phyloP scores from a whole-genome alignment of 2,113 vertebrate genomes.

The Dicaeum eximium region DNA sequence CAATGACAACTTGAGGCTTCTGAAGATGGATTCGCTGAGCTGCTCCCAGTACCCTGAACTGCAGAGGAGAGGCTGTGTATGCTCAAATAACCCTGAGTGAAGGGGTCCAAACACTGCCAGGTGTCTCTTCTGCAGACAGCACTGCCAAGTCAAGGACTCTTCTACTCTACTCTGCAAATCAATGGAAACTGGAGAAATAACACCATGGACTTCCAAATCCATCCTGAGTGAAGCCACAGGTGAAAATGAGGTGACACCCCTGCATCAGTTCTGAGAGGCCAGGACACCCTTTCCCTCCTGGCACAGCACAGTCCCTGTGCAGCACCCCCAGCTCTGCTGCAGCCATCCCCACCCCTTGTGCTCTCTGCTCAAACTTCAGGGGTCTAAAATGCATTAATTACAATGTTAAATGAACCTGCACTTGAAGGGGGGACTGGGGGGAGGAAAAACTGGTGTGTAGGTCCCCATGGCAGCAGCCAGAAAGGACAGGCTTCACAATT shows the following conservation, averaged over 20 bases:
- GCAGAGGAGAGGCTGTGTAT: not conserved
- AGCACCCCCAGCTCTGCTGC: not conserved
- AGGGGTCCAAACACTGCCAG: not conserved
- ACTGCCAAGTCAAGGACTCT: not conserved
- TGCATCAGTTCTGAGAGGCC: not conserved
- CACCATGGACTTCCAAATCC: accelerated
- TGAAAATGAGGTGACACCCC: not conserved
- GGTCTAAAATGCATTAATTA: not conserved
- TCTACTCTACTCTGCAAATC: not conserved
- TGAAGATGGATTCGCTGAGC: not conserved
- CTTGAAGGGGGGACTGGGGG: not conserved
- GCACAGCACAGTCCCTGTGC: not conserved
- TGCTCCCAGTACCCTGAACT: not conserved
- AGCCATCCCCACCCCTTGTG: not conserved
- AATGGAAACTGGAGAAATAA: not conserved
- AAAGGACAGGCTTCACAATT: not conserved
- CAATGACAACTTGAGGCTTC: not conserved
- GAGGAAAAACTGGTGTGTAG: not conserved
- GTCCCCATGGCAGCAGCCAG: not conserved
- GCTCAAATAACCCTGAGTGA: not conserved
- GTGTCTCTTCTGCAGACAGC: not conserved
- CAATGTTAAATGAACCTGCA: not conserved
- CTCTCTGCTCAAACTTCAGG: not conserved
- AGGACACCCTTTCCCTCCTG: not conserved
- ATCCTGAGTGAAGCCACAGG: not conserved